Base-by-base conservation (phyloP, 2,888 invertebrate genomes). In the Ischnus inquisitorius region DNA sequence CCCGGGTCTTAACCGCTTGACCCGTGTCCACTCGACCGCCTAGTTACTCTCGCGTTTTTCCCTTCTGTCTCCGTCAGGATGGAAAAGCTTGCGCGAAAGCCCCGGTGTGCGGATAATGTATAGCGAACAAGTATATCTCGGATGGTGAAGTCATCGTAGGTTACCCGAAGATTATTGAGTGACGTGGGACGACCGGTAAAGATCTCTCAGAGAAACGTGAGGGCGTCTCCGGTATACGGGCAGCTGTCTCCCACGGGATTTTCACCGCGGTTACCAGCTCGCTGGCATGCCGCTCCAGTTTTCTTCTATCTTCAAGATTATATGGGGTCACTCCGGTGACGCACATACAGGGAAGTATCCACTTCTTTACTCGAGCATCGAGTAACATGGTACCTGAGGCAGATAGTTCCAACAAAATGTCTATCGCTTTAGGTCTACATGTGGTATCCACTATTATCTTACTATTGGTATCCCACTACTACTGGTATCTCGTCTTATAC, bases 91-190 rank as follows among this genome's bases (percentile, higher is more conserved):
- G 25, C 22, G 64, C 71, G n/a, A 43, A 60, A 60, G 34, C n/a
- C 46, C 34, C 43, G 6, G 25, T 34, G 48, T 65, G 34, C 57
- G 12, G 46, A 54, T 41, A 68, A 51, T 65, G 48, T 10, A 41
- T 39, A 64, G 16, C 28, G 19, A 60, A 22, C 51, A 54, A 48
- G 34, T 16, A 39, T 6, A 34, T 3, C 19, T 14, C 6, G 57
- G 43, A 34, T 41, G 46, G n/a, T 54, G 19, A 8, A 54, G 48
- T 19, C 19, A 19, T n/a, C n/a, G 25, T 5, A n/a, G 28, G 67
- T n/a, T 72, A 77, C 54, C 65, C 43, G 69, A 76, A 75, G 74
- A 84, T 84, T 78, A 84, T 84, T 82, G 84, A 84, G 84, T 82
- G 84, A 84, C 84, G 64, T 51, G 46, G 34, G 51, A 39, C 65